Evolutionary conservation across 1,140 invertebrate species (phyloP).

Genomic region (Macrobrachium rosenbergii): DNA sequence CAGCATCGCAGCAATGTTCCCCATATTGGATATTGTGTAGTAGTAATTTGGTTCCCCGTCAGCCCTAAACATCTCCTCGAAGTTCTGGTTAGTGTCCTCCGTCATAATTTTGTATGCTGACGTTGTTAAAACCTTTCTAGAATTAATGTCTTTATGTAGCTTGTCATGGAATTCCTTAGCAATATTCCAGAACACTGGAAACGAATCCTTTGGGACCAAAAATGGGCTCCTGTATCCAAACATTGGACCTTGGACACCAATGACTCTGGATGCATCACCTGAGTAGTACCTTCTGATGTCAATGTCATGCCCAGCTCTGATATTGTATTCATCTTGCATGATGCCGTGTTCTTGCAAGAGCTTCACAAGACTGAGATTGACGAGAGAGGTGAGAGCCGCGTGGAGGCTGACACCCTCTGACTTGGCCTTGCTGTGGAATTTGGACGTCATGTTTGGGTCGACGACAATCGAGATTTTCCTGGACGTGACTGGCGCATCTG

Average conservation of each 20-base stretch:
- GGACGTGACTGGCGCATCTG: background rate
- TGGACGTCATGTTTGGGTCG: slow-evolving; percentile 1
- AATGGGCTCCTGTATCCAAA: slow-evolving; percentile 31
- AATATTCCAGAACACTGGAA: slow-evolving; percentile 27
- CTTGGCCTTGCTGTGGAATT: slow-evolving; percentile 19
- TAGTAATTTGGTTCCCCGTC: slow-evolving; percentile 13
- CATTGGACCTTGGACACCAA: slow-evolving; percentile 31
- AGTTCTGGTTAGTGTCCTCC: slow-evolving; percentile 14
- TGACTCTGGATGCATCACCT: slow-evolving; percentile 29
- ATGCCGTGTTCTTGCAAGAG: slow-evolving; percentile 13
- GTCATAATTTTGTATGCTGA: slow-evolving; percentile 20
- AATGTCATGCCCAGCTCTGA: slow-evolving; percentile 32
- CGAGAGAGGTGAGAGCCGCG: slow-evolving; percentile 13
- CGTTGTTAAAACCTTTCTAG: background rate
- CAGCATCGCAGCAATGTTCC: slow-evolving; percentile 21
- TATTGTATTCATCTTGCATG: background rate
- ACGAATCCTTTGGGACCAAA: background rate
- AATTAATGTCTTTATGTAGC: background rate
- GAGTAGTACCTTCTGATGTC: slow-evolving; percentile 35
- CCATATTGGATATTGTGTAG: slow-evolving; percentile 40
- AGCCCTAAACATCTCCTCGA: slow-evolving; percentile 21
- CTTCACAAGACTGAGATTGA: slow-evolving; percentile 21
- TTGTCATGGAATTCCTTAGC: slow-evolving; percentile 23
- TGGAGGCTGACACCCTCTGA: slow-evolving; percentile 20
- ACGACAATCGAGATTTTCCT: slow-evolving; percentile 1